phyloP scores from a whole-genome alignment of 2,797 vertebrate species.

The Dallia pectoralis region DNA sequence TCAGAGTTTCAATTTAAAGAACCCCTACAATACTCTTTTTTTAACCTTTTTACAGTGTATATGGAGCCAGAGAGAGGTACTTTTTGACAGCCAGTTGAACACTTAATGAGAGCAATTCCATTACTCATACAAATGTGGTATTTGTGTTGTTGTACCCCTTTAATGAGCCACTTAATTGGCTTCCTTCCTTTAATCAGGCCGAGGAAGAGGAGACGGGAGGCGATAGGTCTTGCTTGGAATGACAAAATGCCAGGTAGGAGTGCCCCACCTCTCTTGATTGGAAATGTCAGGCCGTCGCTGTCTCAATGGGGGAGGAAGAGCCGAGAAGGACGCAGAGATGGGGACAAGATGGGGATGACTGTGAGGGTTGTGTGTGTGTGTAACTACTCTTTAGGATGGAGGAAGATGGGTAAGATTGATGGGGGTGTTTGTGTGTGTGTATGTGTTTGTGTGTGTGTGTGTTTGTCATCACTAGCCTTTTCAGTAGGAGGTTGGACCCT shows the following conservation, averaged over 20 bases:
- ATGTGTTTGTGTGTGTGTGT: conserved; percentile 5
- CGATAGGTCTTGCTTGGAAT: conserved; percentile 12
- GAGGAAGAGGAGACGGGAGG: conserved; percentile 18
- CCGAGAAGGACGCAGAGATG: background rate
- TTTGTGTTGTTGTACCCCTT: no score
- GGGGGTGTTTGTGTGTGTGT: background rate
- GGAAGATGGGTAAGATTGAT: no score
- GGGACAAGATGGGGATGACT: background rate
- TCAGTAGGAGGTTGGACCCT: conserved; percentile 45
- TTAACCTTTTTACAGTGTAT: no score
- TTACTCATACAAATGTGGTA: no score
- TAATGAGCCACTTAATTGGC: conserved; percentile 62
- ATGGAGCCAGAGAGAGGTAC: no score
- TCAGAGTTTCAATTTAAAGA: no score
- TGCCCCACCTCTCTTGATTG: conserved; percentile 36
- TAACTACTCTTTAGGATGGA: no score
- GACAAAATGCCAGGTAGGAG: conserved; percentile 64
- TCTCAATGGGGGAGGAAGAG: background rate
- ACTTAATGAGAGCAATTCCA: no score
- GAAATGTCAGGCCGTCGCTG: conserved; percentile 49
- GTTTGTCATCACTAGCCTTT: conserved; percentile 3
- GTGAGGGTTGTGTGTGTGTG: background rate
- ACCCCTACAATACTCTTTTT: no score
- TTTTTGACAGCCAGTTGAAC: no score
- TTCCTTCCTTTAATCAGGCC: conserved; percentile 63